phyloP scores from a whole-genome alignment of 1,140 invertebrate species.

The Charaxes varanes region DNA sequence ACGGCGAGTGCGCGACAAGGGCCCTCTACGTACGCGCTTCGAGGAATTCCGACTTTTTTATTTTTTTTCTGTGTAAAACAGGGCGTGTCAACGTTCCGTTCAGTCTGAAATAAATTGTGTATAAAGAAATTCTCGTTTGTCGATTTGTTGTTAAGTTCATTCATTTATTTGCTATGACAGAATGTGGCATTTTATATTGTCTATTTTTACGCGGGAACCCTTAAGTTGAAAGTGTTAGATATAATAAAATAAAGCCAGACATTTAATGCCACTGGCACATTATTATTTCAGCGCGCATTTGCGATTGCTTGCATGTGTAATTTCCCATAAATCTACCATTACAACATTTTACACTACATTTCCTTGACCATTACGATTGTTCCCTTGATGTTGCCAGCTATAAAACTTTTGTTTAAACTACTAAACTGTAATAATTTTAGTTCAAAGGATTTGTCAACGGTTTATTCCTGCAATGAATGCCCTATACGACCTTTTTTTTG shows the following conservation, averaged over 20 bases:
- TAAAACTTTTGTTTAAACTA: conserved; percentile 31
- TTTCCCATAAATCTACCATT: conserved; percentile 39
- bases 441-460: conserved; percentile 44
- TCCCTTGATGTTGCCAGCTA: conserved; percentile 32
- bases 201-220: too few species aligned
- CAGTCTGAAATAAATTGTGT: conserved; percentile 5
- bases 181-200: too few species aligned
- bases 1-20: conserved; percentile 34
- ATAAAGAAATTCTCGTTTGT: too few species aligned
- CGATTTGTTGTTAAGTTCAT: too few species aligned
- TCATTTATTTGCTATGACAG: too few species aligned
- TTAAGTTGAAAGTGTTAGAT: too few species aligned
- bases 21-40: conserved; percentile 41
- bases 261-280: too few species aligned
- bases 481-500: too few species aligned
- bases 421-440: conserved; percentile 19
- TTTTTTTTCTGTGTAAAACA: too few species aligned
- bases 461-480: too few species aligned
- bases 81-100: conserved; percentile 4
- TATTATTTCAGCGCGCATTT: background rate
- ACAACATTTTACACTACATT: conserved; percentile 32
- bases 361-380: conserved; percentile 34
- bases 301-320: conserved; percentile 13
- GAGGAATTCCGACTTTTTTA: conserved; percentile 25
- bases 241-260: too few species aligned